Conservation (phyloP, 2,888 invertebrate genomes). For the Pyrocoelia pectoralis region DNA sequence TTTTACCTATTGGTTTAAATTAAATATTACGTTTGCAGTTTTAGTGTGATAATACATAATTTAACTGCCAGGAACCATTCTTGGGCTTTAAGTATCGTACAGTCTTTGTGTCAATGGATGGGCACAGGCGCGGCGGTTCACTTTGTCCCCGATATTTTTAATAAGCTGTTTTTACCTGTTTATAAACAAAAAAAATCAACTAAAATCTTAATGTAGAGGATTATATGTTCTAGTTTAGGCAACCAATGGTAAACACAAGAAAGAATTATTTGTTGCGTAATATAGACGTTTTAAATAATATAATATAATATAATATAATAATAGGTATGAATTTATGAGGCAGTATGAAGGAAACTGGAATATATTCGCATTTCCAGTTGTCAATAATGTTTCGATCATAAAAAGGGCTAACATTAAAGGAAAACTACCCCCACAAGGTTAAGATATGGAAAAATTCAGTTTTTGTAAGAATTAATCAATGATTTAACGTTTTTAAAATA, state of each 20-base stretch:
- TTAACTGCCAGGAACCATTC: no score
- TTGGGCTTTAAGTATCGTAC: no score
- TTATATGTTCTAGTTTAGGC: neutral
- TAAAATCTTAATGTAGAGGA: neutral
- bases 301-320: neutral
- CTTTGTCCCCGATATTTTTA: conserved; percentile 1
- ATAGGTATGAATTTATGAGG: neutral
- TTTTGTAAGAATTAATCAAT: no score
- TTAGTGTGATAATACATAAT: no score
- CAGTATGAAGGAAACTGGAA: neutral
- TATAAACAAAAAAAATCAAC: neutral
- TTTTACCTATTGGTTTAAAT: no score
- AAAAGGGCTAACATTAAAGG: no score
- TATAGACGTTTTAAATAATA: no score
- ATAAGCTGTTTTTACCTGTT: neutral
- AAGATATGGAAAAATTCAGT: no score
- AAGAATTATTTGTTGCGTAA: neutral
- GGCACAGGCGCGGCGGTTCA: no score
- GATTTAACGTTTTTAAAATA: no score
- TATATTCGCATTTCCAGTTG: neutral
- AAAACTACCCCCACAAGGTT: neutral
- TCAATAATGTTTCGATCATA: neutral
- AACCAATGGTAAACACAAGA: conserved; percentile 1
- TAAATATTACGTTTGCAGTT: no score
- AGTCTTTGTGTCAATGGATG: no score